Evolutionary conservation across 2,888 invertebrate genomes (phyloP), one percentile per base, ranked within the genome.

Genomic region (Torymus auratus): DNA sequence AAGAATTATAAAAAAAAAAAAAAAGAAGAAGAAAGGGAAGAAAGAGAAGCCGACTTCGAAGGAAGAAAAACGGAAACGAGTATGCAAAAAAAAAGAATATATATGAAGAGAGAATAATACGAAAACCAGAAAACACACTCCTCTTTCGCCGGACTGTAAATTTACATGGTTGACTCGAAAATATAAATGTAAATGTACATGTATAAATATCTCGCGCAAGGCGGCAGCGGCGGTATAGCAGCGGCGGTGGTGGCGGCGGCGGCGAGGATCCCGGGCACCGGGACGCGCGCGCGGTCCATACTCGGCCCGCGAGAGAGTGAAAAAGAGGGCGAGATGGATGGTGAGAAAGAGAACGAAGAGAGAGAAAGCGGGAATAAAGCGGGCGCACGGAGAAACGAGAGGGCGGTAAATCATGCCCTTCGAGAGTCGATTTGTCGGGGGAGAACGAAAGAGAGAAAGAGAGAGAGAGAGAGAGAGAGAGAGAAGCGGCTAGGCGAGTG

Each of bases 101-200:
- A 41, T 41, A 41, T 41, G 7, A 41, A 41, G 41, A 7, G 41
- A 41, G 41, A 41, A 41, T 41, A 11, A 13, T n/a, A 56, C 52
- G 13, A 20, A 41, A 52, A 23, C 52, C 56, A 68, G 78, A 13
- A 14, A 79, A 82, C 69, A 83, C 82, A 85, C 82, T 85, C 83
- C 84, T 84, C 83, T 86, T 86, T 88, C 84, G 86, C 80, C 85
- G 76, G 82, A 82, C 74, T 85, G 84, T 85, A 85, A 82, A 85
- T 84, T 85, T 78, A 83, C 84, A 83, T 82, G 83, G 82, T 78
- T 79, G 78, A 83, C 76, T 83, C 80, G 62, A 75, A 77, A 82
- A 83, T 83, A 83, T 84, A 81, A 79, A 80, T 83, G 81, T 83
- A 84, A 83, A 82, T 83, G 83, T 84, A 80, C 82, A 79, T 80